Evolutionary conservation across 2,113 vertebrate genomes (phyloP).

Genomic region (Barbus barbus): DNA sequence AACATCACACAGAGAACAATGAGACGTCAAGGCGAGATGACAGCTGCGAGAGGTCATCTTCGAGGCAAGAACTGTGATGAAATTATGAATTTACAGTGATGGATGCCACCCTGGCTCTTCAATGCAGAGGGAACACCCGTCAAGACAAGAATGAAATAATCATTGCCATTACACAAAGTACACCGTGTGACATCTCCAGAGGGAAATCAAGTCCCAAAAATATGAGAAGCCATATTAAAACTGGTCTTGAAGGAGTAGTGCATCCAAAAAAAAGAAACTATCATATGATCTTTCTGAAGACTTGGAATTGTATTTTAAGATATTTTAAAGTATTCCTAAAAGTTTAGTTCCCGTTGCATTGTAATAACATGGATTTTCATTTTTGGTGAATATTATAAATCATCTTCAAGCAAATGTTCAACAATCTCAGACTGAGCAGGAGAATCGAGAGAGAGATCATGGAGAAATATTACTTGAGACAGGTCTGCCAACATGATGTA

Average conservation of each 20-base stretch:
- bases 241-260: not conserved
- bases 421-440: too few relatives aligned
- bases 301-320: not conserved
- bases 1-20: conserved; percentile 24
- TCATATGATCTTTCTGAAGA: not conserved
- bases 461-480: conserved; percentile 2
- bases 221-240: not conserved
- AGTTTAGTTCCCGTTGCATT: too few relatives aligned
- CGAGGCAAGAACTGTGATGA: conserved; percentile 57
- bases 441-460: too few relatives aligned
- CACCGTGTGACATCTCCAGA: conserved; percentile 3
- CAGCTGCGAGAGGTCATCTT: conserved; percentile 69
- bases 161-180: not conserved
- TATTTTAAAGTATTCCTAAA: not conserved
- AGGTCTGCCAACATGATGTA: conserved; percentile 7
- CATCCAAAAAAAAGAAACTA: not conserved
- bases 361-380: not conserved
- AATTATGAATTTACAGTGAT: conserved; percentile 65
- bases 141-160: conserved; percentile 17
- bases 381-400: not conserved
- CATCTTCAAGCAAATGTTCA: not conserved
- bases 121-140: not conserved
- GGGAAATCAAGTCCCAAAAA: not conserved
- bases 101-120: conserved; percentile 62
- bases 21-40: conserved; percentile 42